Evolutionary conservation across 2,888 invertebrate species (phyloP).

Genomic region (Patella caerulea): DNA sequence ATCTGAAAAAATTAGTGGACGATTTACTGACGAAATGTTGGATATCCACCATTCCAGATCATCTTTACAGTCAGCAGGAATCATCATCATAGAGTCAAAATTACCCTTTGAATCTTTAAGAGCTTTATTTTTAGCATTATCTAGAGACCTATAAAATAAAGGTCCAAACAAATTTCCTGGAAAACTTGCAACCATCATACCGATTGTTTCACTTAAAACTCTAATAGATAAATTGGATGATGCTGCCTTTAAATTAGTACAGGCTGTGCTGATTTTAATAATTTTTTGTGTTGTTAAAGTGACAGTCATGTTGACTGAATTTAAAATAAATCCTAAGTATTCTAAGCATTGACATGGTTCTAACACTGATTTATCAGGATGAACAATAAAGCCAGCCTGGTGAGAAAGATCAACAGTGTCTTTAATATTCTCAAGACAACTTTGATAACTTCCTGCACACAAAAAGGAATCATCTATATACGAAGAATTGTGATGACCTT

Average conservation of each 20-base stretch:
- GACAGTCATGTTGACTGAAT: neutral
- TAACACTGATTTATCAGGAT: neutral
- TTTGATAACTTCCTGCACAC: no score
- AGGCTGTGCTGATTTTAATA: no score
- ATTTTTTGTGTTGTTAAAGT: no score
- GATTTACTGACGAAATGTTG: neutral
- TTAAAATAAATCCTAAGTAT: neutral
- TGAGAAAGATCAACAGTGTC: no score
- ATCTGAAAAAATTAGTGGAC: no score
- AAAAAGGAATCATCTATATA: no score
- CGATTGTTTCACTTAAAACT: slow-evolving; percentile 26
- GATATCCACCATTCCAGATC: neutral
- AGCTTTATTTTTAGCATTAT: slow-evolving; percentile 24
- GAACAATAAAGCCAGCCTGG: no score
- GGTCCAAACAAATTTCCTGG: slow-evolving; percentile 26
- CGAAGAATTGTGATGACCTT: no score
- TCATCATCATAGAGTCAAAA: slow-evolving; percentile 15
- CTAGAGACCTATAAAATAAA: slow-evolving; percentile 27
- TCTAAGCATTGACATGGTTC: neutral
- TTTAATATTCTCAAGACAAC: no score
- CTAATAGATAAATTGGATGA: slow-evolving; percentile 7
- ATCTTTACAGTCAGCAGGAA: neutral
- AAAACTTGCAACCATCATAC: slow-evolving; percentile 27
- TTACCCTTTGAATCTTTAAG: slow-evolving; percentile 19
- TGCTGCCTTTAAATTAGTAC: neutral